Conservation (phyloP, 1,140 invertebrate genomes). For the Mactra quadrangularis region DNA sequence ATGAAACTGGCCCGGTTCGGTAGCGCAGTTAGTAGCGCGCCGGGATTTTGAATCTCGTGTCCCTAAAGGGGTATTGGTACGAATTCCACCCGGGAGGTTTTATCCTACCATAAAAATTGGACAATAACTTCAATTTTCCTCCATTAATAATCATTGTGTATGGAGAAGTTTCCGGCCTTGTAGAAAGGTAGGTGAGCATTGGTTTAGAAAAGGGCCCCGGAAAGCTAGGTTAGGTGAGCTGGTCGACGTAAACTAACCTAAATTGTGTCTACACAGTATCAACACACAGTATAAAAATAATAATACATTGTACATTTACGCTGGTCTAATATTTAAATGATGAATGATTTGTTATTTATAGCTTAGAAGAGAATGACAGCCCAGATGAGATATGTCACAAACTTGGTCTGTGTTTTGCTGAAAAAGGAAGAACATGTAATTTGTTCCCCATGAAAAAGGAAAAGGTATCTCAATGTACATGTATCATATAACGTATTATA, state of each 20-base stretch:
- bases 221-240: background rate
- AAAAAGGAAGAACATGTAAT: conserved; percentile 71
- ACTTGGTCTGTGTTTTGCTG: conserved; percentile 75
- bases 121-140: no score
- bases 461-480: background rate
- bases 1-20: no score
- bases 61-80: no score
- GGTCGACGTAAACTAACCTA: background rate
- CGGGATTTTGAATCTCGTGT: no score
- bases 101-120: no score
- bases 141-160: no score
- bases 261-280: background rate
- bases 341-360: conserved; percentile 37
- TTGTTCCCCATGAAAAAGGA: conserved; percentile 62
- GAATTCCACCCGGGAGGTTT: no score
- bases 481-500: no score
- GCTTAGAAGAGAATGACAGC: conserved; percentile 69
- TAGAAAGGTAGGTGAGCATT: background rate
- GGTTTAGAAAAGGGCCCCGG: background rate
- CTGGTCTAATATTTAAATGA: background rate
- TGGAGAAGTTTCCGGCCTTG: no score
- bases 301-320: background rate
- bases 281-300: background rate
- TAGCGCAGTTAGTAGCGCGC: no score
- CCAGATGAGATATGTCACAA: conserved; percentile 80